Evolutionary conservation across 1,140 invertebrate species (phyloP), one percentile per base, ranked within the genome.

Genomic region (Listronotus bonariensis): DNA sequence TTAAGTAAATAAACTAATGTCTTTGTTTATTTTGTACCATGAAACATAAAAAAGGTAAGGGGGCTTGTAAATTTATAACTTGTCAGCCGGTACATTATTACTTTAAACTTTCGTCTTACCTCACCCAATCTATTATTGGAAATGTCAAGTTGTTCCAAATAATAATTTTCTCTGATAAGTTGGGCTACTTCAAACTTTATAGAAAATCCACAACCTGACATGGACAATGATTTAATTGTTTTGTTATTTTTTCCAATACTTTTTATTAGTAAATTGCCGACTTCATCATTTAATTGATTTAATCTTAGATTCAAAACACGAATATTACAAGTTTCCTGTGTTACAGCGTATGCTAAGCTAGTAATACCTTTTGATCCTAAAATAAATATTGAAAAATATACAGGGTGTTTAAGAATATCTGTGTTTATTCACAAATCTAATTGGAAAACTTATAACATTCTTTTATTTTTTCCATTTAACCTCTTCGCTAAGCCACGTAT

Each of bases 81-180:
- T n/a, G n/a, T n/a, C n/a, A n/a, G n/a, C n/a, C 20, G 20, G 20
- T 26, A 26, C n/a, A 26, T 26, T 26, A 26, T 3, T 5, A 26
- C 20, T 26, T 26, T 26, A 26, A 26, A 26, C 20, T 5, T 3
- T 26, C 20, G 1, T 0, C 11, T 55, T 48, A 67, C 65, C 46
- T 67, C 36, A 0, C 59, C 59, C 12, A 67, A 31, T 17, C 5
- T 15, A 43, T 67, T 67, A 20, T 67, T 67, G 31, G 65, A 67
- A 34, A 67, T 38, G 32, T 67, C 59, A 8, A 67, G 26, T 32
- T n/a, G 32, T 48, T 67, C 43, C 32, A 67, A 34, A 31, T 8
- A 40, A 14, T 8, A 17, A 9, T 41, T 56, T 14, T 5, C 26
- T 51, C 57, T 55, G 5, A 67, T 34, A 1, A 17, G 4, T 11